These are phyloP conservation scores for Heliornis fulica DNA, from an alignment of 2,113 vertebrate genomes.

Conservation along the genomic window DNA sequence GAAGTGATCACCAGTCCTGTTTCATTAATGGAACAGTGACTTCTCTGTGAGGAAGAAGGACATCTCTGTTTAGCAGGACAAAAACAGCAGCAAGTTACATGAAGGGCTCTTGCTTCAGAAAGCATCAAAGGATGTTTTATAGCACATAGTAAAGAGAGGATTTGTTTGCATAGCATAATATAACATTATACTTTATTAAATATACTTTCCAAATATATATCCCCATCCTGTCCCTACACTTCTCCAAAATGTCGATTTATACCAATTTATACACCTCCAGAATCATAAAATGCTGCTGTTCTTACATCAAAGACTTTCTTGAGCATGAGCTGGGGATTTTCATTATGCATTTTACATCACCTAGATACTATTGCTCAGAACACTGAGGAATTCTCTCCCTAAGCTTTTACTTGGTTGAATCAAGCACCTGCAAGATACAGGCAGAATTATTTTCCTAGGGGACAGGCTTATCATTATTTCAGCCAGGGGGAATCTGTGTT, in stretches of 20 bases:
- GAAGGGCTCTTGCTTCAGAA: not conserved
- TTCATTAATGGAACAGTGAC: not conserved
- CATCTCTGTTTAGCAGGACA: not conserved
- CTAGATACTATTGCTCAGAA: not conserved
- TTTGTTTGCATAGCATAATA: not conserved
- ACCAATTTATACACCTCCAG: not conserved
- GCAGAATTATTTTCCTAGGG: not conserved
- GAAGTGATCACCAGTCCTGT: not conserved
- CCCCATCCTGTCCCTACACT: not conserved
- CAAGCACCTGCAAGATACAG: not conserved
- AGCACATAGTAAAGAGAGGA: not conserved
- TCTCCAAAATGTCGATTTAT: not conserved
- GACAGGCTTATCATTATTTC: not conserved
- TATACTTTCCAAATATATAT: not conserved
- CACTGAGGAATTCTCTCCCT: not conserved
- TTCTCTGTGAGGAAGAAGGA: not conserved
- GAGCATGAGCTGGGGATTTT: not conserved
- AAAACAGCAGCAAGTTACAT: not conserved
- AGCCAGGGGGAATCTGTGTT: conserved; percentile 21
- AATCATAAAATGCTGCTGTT: conserved; percentile 28
- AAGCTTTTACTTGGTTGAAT: not conserved
- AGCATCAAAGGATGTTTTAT: conserved; percentile 11
- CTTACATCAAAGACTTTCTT: conserved; percentile 37
- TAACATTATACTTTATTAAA: conserved; percentile 11
- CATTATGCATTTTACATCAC: not conserved